These are phyloP conservation scores for Alosa sapidissima DNA, from an alignment of 2,797 vertebrate species.

Conservation along the genomic window DNA sequence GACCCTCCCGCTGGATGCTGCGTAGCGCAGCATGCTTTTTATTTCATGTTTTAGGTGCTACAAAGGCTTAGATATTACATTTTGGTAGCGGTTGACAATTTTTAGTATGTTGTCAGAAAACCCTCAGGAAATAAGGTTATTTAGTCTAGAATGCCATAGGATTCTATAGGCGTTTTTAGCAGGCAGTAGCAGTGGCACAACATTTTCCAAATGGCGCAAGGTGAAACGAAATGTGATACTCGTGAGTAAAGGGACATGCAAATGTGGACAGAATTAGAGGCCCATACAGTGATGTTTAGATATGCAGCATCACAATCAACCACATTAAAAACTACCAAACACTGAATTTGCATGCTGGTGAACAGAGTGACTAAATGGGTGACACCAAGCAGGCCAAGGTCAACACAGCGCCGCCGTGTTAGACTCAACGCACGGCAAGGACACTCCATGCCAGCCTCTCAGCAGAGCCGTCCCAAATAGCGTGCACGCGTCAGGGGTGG, in stretches of 20 bases:
- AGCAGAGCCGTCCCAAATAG: slow-evolving; percentile 47
- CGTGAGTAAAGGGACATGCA: neutral
- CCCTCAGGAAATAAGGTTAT: no score
- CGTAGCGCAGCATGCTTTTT: no score
- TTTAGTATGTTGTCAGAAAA: no score
- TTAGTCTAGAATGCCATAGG: no score
- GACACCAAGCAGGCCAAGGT: neutral
- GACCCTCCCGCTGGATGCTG: no score
- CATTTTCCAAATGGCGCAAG: neutral
- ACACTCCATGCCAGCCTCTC: neutral
- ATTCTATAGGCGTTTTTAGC: no score
- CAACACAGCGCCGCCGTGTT: neutral
- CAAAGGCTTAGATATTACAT: no score
- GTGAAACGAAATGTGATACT: neutral
- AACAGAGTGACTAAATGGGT: neutral
- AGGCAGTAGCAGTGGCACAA: no score
- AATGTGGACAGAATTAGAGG: neutral
- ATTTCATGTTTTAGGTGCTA: no score
- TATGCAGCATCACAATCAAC: neutral
- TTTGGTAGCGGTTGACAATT: no score
- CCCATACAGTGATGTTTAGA: neutral
- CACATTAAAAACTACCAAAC: neutral
- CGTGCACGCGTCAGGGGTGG: slow-evolving; percentile 32
- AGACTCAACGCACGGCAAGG: neutral
- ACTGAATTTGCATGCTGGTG: neutral